Percentiles rank a stretch among this genome's conserved stretches.
These are phyloP conservation scores for Aegotheles bennettii DNA, from an alignment of 2,113 vertebrate species.

Conservation along the genomic window DNA sequence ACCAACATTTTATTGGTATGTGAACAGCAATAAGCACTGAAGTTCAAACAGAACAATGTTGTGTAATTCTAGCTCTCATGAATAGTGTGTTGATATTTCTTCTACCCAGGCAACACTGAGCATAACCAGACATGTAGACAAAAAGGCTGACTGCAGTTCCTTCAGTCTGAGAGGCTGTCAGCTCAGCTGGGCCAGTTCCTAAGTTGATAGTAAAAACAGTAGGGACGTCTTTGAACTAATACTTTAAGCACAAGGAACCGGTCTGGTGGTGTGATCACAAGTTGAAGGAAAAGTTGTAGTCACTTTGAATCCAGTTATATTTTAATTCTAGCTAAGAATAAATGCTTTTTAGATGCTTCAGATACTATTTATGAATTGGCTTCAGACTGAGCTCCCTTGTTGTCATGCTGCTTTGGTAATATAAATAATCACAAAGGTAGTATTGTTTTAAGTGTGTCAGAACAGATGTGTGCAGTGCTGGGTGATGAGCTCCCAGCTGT, in stretches of 20 bases:
- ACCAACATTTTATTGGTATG: not conserved
- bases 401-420: not conserved
- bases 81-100: not conserved
- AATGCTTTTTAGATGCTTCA: not conserved
- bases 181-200: not conserved
- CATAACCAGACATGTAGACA: not conserved
- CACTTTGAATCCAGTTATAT: not conserved
- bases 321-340: not conserved
- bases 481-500: not conserved
- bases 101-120: not conserved
- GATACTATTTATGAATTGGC: not conserved
- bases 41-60: not conserved
- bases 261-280: not conserved
- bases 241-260: not conserved
- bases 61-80: not conserved
- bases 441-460: not conserved
- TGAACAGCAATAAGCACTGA: not conserved
- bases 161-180: not conserved
- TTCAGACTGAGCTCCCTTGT: not conserved
- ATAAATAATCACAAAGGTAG: not conserved
- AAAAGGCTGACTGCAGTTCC: not conserved
- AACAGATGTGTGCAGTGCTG: not conserved
- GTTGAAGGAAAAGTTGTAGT: not conserved
- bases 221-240: not conserved
- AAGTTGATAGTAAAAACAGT: not conserved